Evolutionary conservation across 2,113 vertebrate species (phyloP).

Genomic region (Isurus oxyrinchus): DNA sequence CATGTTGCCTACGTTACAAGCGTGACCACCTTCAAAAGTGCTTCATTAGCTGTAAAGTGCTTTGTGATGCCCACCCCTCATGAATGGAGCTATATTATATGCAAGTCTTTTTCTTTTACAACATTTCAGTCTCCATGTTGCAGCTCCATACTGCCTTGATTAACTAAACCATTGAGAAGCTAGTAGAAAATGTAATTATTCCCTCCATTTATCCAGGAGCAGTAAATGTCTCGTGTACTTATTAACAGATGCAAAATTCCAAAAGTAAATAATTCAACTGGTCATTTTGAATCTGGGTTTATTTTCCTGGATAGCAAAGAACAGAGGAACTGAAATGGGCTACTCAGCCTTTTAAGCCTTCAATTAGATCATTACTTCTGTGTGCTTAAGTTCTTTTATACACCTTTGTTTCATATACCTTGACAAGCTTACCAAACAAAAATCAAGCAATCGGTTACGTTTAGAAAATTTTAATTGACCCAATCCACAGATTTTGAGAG

Average conservation of each 20-base stretch:
- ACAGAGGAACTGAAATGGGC: background rate
- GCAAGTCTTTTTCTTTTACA: background rate
- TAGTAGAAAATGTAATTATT: background rate
- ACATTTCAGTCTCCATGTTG: background rate
- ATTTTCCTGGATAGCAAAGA: background rate
- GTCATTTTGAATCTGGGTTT: background rate
- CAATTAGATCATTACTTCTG: background rate
- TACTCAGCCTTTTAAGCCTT: background rate
- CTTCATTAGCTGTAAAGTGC: too few relatives aligned
- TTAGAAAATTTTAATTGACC: background rate
- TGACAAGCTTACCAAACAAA: background rate
- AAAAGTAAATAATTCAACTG: too few relatives aligned
- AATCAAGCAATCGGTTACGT: background rate
- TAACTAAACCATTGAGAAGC: too few relatives aligned
- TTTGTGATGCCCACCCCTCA: too few relatives aligned
- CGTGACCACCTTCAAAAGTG: too few relatives aligned
- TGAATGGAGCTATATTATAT: too few relatives aligned
- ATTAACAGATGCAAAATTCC: background rate
- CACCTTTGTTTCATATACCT: background rate
- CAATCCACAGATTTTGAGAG: background rate
- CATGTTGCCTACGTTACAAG: too few relatives aligned
- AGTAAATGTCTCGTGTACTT: background rate
- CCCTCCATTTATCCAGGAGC: background rate
- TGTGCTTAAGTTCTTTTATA: background rate
- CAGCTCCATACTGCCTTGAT: background rate